Percentiles rank a stretch among this genome's conserved stretches.
Conservation (phyloP, 2,888 invertebrate genomes). For the Subacronicta megacephala region DNA sequence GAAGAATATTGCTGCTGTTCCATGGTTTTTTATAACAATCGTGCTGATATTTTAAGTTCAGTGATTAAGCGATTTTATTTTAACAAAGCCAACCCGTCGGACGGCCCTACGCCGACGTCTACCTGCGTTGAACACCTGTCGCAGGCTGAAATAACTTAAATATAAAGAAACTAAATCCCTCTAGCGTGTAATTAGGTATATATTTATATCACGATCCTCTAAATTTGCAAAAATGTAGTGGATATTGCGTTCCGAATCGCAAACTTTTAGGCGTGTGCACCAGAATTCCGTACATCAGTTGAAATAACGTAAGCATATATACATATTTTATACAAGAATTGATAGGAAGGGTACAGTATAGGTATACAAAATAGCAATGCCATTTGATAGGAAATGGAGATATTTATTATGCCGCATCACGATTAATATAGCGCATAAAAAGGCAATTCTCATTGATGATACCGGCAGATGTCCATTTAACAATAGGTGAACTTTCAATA, state of each 20-base stretch:
- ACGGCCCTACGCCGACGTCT: conserved; percentile 66
- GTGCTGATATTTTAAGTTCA: conserved; percentile 50
- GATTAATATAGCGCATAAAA: conserved; percentile 60
- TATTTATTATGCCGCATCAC: conserved; percentile 59
- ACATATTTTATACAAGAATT: no score
- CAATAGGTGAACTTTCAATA: conserved; percentile 70
- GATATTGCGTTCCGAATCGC: neutral
- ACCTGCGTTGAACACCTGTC: conserved; percentile 87
- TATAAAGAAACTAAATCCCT: conserved; percentile 60
- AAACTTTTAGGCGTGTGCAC: neutral
- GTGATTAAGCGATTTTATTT: conserved; percentile 64
- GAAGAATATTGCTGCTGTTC: neutral
- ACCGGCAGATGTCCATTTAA: conserved; percentile 74
- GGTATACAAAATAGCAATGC: conserved; percentile 29
- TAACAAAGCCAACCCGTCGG: conserved; percentile 66
- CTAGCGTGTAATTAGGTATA: conserved; percentile 21
- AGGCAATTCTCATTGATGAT: conserved; percentile 65
- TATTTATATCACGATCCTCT: conserved; percentile 8
- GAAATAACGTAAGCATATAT: no score
- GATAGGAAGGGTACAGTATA: no score
- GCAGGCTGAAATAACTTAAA: conserved; percentile 56
- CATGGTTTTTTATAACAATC: conserved; percentile 17
- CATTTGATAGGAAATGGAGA: conserved; percentile 35
- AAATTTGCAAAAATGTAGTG: conserved; percentile 5
- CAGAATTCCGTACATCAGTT: neutral